A percentile compares a stretch with the other conserved stretches of the same genome.
Evolutionary conservation across 2,888 invertebrate species (phyloP).

Genomic region (Thelaira solivaga): DNA sequence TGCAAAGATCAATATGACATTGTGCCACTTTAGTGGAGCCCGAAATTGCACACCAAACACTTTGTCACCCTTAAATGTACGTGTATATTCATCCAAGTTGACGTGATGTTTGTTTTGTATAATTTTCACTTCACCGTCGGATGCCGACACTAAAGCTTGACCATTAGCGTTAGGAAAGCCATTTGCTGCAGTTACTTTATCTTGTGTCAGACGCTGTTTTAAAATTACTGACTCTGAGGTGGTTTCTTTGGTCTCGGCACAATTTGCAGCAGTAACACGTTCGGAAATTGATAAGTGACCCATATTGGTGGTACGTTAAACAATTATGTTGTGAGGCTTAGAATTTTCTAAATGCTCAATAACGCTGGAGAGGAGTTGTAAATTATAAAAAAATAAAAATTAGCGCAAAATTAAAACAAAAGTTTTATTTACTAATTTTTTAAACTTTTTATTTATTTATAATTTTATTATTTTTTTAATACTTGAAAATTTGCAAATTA

Average conservation of each 20-base stretch:
- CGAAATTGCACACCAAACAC: slow-evolving; percentile 78
- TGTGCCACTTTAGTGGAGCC: slow-evolving; percentile 82
- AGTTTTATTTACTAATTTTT: too few species aligned
- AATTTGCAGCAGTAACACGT: slow-evolving; percentile 69
- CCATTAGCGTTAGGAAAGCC: slow-evolving; percentile 54
- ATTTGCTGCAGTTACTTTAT: slow-evolving; percentile 44
- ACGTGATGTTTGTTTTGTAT: slow-evolving; percentile 68
- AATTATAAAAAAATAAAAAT: slow-evolving; percentile 13
- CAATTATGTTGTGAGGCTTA: slow-evolving; percentile 16
- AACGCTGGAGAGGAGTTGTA: background rate
- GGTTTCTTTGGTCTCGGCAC: slow-evolving; percentile 18
- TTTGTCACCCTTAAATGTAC: slow-evolving; percentile 71
- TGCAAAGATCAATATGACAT: slow-evolving; percentile 79
- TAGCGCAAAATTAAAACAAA: slow-evolving; percentile 18
- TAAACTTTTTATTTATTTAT: too few species aligned
- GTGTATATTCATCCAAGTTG: slow-evolving; percentile 71
- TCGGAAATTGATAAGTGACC: slow-evolving; percentile 74
- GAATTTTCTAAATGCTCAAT: slow-evolving; percentile 7
- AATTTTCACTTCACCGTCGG: slow-evolving; percentile 48
- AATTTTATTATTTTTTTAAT: too few species aligned
- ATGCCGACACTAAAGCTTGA: slow-evolving; percentile 50
- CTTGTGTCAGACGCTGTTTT: slow-evolving; percentile 55
- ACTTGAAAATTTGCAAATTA: too few species aligned
- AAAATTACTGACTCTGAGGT: slow-evolving; percentile 50
- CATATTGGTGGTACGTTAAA: slow-evolving; percentile 66